These are phyloP conservation scores for Hipposideros armiger DNA, from an alignment of 2,113 vertebrate species.

Conservation along the genomic window DNA sequence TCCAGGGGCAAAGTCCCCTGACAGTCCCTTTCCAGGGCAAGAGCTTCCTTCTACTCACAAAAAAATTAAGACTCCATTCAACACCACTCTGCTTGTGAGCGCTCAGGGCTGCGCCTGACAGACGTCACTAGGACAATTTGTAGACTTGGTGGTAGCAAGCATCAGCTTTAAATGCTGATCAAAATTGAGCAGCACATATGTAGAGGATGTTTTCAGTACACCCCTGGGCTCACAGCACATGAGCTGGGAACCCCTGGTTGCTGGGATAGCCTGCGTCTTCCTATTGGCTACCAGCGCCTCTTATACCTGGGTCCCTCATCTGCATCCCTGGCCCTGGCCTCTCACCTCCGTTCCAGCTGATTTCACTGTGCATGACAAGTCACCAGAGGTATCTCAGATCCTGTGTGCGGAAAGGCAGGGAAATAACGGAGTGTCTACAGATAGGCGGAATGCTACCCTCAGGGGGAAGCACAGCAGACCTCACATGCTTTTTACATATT, in stretches of 20 bases:
- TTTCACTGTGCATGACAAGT: background rate
- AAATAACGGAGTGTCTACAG: background rate
- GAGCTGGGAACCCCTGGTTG: background rate
- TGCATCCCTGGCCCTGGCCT: background rate
- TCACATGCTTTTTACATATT: accelerated
- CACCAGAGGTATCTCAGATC: background rate
- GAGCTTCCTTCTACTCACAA: background rate
- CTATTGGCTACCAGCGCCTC: background rate
- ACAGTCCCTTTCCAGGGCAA: background rate
- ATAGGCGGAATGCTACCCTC: accelerated
- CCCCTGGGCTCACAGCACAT: background rate
- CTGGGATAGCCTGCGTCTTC: background rate
- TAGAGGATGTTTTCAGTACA: no score
- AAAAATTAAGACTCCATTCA: background rate
- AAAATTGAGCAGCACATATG: background rate
- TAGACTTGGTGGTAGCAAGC: background rate
- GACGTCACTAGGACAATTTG: background rate
- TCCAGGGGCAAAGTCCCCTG: background rate
- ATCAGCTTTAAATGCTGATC: background rate
- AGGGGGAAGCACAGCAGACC: accelerated
- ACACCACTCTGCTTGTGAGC: background rate
- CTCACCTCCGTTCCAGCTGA: background rate
- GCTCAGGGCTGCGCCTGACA: background rate
- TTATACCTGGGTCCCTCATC: accelerated
- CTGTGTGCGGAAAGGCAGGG: background rate